Evolutionary conservation across 2,888 invertebrate genomes (phyloP), one percentile per base, ranked within the genome.

Genomic region (Patella pellucida): DNA sequence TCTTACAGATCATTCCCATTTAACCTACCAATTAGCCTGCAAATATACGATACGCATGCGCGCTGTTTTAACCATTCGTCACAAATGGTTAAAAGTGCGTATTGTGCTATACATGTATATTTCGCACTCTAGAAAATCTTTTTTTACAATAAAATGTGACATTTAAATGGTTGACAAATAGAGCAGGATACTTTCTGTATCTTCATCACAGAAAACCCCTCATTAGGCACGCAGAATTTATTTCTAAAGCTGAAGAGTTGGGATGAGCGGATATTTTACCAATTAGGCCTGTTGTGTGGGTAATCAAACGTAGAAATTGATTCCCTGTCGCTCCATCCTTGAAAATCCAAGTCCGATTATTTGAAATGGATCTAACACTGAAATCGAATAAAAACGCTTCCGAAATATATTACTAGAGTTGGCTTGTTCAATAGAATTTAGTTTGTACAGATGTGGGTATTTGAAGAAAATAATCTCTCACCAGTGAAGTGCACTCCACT

Each of bases 281-380:
- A 78, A 78, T 78, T 78, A 77, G 77, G 72, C 72, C 67, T 72
- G 77, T 77, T 77, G 75, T 71, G 72, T 75, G 73, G 52, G 78
- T 78, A 78, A 78, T 73, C 75, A 78, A 67, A 69, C 68, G 68
- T 23, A 62, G 74, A 74, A 77, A 77, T 74, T 69, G 74, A 74
- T 69, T 75, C 72, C 75, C 31, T 56, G 69, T 68, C 72, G 71
- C 54, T 41, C 71, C 75, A 68, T 68, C 52, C 73, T 68, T 56
- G 72, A 68, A 78, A 72, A 78, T 73, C 69, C 70, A 68, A 73
- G 67, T 68, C 71, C 72, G 76, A 76, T 72, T 72, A 73, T 70
- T 51, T 54, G 70, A 54, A 51, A 41, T 54, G 52, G 54, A 51
- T 12, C 50, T 50, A 68, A 72, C 71, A 69, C 54, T 69, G 62